Evolutionary conservation across 2,888 invertebrate species (phyloP).

Genomic region (Caprella mutica): DNA sequence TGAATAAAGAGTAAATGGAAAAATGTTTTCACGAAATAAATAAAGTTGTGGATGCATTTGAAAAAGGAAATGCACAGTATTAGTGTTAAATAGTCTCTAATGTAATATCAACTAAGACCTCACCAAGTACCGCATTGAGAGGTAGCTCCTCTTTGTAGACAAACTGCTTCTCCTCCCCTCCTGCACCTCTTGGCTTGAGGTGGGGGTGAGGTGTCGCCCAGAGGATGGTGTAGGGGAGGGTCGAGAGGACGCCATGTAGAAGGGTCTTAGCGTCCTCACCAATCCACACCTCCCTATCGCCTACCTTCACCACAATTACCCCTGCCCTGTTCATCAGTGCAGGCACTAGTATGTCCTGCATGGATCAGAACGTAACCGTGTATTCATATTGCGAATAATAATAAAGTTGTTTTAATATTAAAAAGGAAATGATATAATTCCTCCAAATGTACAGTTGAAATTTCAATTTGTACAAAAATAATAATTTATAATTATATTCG

Average conservation of each 20-base stretch:
- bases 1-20: too few relatives aligned
- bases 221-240: slow-evolving; percentile 14
- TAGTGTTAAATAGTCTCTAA: too few relatives aligned
- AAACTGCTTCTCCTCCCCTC: neutral
- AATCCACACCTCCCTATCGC: slow-evolving; percentile 15
- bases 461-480: neutral
- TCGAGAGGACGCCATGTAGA: neutral
- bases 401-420: too few relatives aligned
- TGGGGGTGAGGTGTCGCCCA: slow-evolving; percentile 9
- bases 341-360: slow-evolving; percentile 17
- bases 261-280: neutral
- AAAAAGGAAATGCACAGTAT: too few relatives aligned
- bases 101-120: too few relatives aligned
- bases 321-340: slow-evolving; percentile 19
- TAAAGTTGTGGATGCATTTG: too few relatives aligned
- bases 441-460: too few relatives aligned
- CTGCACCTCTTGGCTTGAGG: slow-evolving; percentile 6
- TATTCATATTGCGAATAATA: too few relatives aligned
- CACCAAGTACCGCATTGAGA: slow-evolving; percentile 18
- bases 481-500: neutral
- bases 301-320: slow-evolving; percentile 10
- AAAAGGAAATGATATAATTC: too few relatives aligned
- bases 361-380: neutral
- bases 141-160: slow-evolving; percentile 11
- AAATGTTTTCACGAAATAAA: too few relatives aligned